phyloP scores from a whole-genome alignment of 2,888 invertebrate genomes.

The Rhagophthalmus giganteus region DNA sequence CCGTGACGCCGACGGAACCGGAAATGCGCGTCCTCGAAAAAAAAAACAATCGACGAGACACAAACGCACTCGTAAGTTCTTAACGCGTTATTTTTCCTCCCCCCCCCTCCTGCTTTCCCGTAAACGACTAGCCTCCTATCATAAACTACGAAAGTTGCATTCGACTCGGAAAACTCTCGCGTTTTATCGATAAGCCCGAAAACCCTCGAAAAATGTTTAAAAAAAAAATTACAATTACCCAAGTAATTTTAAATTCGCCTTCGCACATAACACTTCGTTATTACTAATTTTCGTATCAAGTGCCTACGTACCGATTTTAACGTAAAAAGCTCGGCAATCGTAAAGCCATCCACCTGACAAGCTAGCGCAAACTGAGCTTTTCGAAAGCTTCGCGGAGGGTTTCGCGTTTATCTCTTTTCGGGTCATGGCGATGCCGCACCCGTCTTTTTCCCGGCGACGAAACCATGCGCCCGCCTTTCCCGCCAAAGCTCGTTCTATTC shows the following conservation, averaged over 20 bases:
- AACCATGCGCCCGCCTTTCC: slow-evolving; percentile 27
- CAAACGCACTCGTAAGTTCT: too few species aligned
- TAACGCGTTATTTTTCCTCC: too few species aligned
- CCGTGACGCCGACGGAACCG: too few species aligned
- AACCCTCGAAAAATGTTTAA: too few species aligned
- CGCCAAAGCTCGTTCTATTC: slow-evolving; percentile 31
- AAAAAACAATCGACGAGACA: too few species aligned
- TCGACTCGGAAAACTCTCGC: too few species aligned
- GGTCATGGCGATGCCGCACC: background rate
- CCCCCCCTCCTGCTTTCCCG: too few species aligned
- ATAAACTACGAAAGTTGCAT: too few species aligned
- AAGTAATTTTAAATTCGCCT: background rate
- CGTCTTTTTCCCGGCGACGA: slow-evolving; percentile 7
- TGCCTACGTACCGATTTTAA: slow-evolving; percentile 23
- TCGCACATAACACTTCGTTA: slow-evolving; percentile 1
- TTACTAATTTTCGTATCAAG: slow-evolving; percentile 6
- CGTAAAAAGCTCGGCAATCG: slow-evolving; percentile 15
- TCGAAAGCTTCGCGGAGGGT: slow-evolving; percentile 16
- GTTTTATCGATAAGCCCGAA: too few species aligned
- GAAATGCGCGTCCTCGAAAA: too few species aligned
- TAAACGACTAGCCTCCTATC: too few species aligned
- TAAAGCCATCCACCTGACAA: slow-evolving; percentile 17
- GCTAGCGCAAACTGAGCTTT: slow-evolving; percentile 28
- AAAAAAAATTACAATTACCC: background rate
- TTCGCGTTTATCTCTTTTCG: slow-evolving; percentile 15